These are phyloP conservation scores for Benitochromis conjunctus DNA, from an alignment of 2,113 vertebrate species.

Conservation along the genomic window DNA sequence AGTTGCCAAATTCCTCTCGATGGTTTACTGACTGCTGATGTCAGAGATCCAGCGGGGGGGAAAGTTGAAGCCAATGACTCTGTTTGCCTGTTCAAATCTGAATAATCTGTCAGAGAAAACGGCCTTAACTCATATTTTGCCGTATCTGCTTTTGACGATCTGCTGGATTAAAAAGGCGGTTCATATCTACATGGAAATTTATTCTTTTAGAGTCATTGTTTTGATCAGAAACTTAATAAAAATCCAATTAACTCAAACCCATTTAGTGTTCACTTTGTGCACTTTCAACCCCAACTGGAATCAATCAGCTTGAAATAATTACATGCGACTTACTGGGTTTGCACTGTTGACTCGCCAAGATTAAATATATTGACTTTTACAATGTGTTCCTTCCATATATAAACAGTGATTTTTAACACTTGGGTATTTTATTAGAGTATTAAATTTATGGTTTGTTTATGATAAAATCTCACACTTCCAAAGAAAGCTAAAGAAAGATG, in stretches of 20 bases:
- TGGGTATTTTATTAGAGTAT: not conserved
- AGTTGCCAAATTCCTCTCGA: conserved; percentile 57
- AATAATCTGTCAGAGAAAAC: conserved; percentile 13
- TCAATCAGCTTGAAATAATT: conserved; percentile 20
- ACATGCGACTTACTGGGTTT: not conserved
- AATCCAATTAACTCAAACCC: conserved; percentile 22
- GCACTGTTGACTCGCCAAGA: not conserved
- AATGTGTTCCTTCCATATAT: not conserved
- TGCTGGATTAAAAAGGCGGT: conserved; percentile 6
- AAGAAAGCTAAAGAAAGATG: not conserved
- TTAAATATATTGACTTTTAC: not conserved
- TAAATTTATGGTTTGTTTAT: conserved; percentile 3
- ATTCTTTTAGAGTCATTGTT: conserved; percentile 36
- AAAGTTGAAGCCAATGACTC: conserved; percentile 43
- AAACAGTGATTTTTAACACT: not conserved
- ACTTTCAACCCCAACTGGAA: conserved; percentile 6
- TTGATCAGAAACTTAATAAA: conserved; percentile 43
- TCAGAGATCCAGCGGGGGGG: conserved; percentile 55
- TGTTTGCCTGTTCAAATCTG: conserved; percentile 24
- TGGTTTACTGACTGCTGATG: conserved; percentile 56
- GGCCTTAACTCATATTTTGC: conserved; percentile 19
- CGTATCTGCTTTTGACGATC: conserved; percentile 1
- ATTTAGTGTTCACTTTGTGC: conserved; percentile 9
- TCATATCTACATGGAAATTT: not conserved
- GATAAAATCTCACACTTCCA: not conserved